phyloP scores from a whole-genome alignment of 2,113 vertebrate genomes.

The Helogale parvula region DNA sequence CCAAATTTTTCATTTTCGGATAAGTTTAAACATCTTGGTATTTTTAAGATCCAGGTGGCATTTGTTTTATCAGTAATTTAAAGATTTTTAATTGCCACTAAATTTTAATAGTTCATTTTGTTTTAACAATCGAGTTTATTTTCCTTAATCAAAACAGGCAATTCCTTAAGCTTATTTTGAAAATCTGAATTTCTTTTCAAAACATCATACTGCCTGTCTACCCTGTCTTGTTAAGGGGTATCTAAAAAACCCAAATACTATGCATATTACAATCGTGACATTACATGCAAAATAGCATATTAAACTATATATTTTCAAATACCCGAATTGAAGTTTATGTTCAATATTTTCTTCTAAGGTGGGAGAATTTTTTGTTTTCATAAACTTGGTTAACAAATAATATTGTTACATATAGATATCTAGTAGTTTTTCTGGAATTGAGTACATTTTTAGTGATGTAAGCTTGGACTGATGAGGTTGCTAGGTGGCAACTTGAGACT shows the following conservation, averaged over 20 bases:
- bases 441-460: slow-evolving; percentile 24
- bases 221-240: not conserved
- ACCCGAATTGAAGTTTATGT: slow-evolving; percentile 18
- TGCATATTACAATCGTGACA: not conserved
- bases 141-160: slow-evolving; percentile 49
- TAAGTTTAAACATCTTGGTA: slow-evolving; percentile 46
- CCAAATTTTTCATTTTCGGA: slow-evolving; percentile 27
- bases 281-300: slow-evolving; percentile 1
- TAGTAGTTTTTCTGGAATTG: not conserved
- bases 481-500: not conserved
- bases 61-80: slow-evolving; percentile 41
- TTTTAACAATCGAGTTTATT: slow-evolving; percentile 43
- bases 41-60: slow-evolving; percentile 21
- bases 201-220: not conserved
- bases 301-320: slow-evolving; percentile 47
- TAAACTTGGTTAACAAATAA: not conserved
- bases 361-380: slow-evolving; percentile 10
- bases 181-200: slow-evolving; percentile 46
- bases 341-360: slow-evolving; percentile 28
- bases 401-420: not conserved
- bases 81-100: not conserved
- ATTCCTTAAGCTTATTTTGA: slow-evolving; percentile 46
- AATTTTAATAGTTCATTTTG: slow-evolving; percentile 45
- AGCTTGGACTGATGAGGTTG: not conserved
- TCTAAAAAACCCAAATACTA: not conserved